Evolutionary conservation across 1,140 invertebrate genomes (phyloP), one percentile per base, ranked within the genome.

Genomic region (Antheraea pernyi): DNA sequence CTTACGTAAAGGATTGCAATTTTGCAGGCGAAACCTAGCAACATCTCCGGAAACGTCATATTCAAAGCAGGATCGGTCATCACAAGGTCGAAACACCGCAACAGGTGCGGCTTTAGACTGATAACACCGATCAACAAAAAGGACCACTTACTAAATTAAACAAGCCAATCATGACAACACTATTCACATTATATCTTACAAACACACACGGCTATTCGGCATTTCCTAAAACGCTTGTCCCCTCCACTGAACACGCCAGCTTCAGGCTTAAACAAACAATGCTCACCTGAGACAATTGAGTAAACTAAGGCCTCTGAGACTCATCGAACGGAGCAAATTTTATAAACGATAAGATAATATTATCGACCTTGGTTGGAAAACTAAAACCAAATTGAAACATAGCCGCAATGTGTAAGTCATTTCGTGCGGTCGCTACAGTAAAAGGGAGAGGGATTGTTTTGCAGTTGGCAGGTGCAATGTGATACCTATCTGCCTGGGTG

Each of bases 311-410:
- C 82, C 78, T 82, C 73, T 64, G n/a, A 71, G 75, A 68, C 67
- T 53, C 53, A 71, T 58, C 22, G 19, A 63, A 69, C 67, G 65
- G 65, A 74, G 66, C 46, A 74, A 75, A 76, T 68, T 73, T 71
- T 69, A 68, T 58, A 68, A 16, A 53, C 67, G 85, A 86, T 85
- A 84, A 86, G 83, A 86, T 86, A 85, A 79, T 71, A 30, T 30
- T 30, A 75, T 70, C 22, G 19, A 71, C 66, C 69, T 71, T 59
- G 69, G 59, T 36, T 18, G 63, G 59, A 65, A 67, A 69, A 67
- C 59, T 67, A 73, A 61, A 61, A 61, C 30, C 16, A 61, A 16
- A 16, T 30, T 61, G 19, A 30, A 30, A 30, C 46, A 53, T 53
- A 53, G 16, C 46, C 46, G 6, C 46, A 53, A 53, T 13, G 46